These are phyloP conservation scores for Incurvaria masculella DNA, from an alignment of 2,888 invertebrate genomes.

Conservation along the genomic window DNA sequence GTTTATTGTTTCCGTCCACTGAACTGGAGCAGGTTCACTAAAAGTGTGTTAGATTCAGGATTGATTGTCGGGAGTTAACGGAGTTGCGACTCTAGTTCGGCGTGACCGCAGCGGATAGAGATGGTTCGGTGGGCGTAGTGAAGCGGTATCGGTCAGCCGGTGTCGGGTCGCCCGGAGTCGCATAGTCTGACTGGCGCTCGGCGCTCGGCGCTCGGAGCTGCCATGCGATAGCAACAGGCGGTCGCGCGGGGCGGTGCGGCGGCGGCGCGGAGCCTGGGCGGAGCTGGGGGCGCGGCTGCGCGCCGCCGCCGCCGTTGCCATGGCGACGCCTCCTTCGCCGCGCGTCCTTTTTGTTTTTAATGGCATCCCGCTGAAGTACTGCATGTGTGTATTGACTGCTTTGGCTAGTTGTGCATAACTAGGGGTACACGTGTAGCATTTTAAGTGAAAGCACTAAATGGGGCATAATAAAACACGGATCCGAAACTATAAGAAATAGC, in stretches of 20 bases:
- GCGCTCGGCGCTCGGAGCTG: too few species aligned
- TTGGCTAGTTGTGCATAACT: too few species aligned
- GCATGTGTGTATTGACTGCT: slow-evolving; percentile 8
- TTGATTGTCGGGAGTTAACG: too few species aligned
- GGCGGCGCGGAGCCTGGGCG: slow-evolving; percentile 25
- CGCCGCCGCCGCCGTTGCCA: slow-evolving; percentile 34
- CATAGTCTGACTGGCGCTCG: slow-evolving; percentile 18
- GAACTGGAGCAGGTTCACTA: too few species aligned
- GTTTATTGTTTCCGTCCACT: too few species aligned
- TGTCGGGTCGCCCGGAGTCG: not conserved
- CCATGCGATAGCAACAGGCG: not conserved
- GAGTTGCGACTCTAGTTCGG: too few species aligned
- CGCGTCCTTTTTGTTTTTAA: slow-evolving; percentile 39
- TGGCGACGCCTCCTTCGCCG: slow-evolving; percentile 38
- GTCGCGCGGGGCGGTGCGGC: slow-evolving; percentile 26
- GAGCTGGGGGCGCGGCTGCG: slow-evolving; percentile 35
- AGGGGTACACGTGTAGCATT: too few species aligned
- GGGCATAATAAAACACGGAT: too few species aligned
- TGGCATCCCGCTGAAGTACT: slow-evolving; percentile 22
- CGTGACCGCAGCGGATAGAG: too few species aligned
- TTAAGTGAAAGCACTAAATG: too few species aligned
- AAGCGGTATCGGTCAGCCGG: not conserved
- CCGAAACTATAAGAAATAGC: too few species aligned
- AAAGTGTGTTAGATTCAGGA: too few species aligned
- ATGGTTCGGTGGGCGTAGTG: not conserved